Percentiles rank a stretch among this genome's conserved stretches.
These are phyloP conservation scores for Eidolon helvum DNA, from an alignment of 2,113 vertebrate species.

Conservation along the genomic window DNA sequence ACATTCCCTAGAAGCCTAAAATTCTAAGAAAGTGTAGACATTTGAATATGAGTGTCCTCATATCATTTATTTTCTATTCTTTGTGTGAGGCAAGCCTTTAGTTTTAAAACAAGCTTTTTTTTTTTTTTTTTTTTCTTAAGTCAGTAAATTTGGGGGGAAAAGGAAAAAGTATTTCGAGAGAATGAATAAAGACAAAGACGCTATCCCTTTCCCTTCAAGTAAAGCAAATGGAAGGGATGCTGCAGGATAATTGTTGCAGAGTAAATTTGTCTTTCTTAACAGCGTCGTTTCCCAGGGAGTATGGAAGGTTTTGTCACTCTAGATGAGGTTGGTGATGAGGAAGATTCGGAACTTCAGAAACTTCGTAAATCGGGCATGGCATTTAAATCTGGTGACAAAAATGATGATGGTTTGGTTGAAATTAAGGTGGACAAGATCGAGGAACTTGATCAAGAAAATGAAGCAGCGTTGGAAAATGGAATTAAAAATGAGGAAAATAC, in stretches of 20 bases:
- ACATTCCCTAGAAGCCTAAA: neutral
- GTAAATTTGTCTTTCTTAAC: conserved; percentile 77
- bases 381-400: conserved; percentile 74
- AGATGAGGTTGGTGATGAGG: conserved; percentile 93
- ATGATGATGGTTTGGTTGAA: conserved; percentile 81
- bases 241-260: conserved; percentile 72
- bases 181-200: conserved; percentile 53
- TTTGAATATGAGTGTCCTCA: neutral
- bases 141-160: neutral
- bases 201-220: conserved; percentile 67
- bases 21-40: neutral
- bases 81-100: neutral
- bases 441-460: conserved; percentile 83
- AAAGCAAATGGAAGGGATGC: conserved; percentile 69
- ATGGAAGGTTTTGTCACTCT: conserved; percentile 97
- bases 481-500: conserved; percentile 81
- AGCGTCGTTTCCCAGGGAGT: conserved; percentile 90
- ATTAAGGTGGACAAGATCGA: conserved; percentile 86
- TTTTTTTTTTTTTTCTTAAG: neutral
- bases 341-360: conserved; percentile 85
- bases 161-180: neutral
- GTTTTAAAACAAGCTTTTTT: neutral
- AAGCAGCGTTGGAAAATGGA: conserved; percentile 84
- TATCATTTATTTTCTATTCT: neutral
- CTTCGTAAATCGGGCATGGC: conserved; percentile 79